Evolutionary conservation across 30 jellyfish, hydroid and myxozoan species (phyloP), one percentile per base, ranked within the genome.

Genomic region (Euphysa ruthae): DNA sequence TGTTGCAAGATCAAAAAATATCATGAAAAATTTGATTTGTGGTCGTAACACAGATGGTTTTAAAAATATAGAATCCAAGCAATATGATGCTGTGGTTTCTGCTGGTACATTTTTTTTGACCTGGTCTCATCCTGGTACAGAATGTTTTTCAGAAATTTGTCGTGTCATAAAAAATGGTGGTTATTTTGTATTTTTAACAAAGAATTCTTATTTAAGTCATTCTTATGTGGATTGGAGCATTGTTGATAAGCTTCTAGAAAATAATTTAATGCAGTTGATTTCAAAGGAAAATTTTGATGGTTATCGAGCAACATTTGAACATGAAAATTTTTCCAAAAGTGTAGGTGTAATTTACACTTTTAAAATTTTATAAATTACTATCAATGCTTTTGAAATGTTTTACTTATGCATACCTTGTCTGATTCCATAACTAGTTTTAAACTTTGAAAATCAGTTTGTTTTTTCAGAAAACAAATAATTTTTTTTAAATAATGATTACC

Each of bases 51-150:
- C 16, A 21, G 80, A 68, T 21, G 69, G 80, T 2, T 30, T 43
- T 27, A 44, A 68, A 49, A 26, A 49, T 15, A 43, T 68, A 0
- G 0, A 49, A 22, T 5, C 55, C 20, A 1, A 30, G 30, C 20
- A 57, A 8, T 68, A 68, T 4, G 80, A 68, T 35, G 46, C 49
- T 8, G 69, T 68, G 10, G 22, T 51, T 23, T 68, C 80, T 1
- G 74, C 80, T 26, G 80, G 80, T 10, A 43, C 51, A 20, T 68
- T 68, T 43, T 68, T 68, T 49, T 28, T 68, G 49, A 43, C 80
- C 23, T 6, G 52, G 30, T 16, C 80, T 2, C 80, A 68, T 35
- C 80, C 80, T 35, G 80, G 80, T 6, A 20, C 49, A 7, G 80
- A 68, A 12, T 43, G 70, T 30, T 30, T 68, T 25, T 26, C 33